Evolutionary conservation across 2,113 vertebrate genomes (phyloP).

Genomic region (Taurulus bubalis): DNA sequence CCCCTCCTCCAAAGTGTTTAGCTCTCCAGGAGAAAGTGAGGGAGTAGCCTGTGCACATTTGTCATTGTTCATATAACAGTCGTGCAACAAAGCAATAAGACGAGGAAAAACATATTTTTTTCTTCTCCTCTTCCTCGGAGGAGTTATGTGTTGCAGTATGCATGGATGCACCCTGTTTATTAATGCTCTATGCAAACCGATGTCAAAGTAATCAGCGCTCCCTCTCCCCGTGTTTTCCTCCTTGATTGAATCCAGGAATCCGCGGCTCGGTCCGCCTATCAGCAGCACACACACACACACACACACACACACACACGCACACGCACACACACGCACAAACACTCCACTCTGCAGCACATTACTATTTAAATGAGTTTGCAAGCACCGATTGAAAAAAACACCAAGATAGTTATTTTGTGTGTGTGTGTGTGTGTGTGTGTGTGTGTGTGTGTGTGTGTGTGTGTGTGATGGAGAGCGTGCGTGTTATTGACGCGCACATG

Average conservation of each 20-base stretch:
- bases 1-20: neutral
- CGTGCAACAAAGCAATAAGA: slow-evolving; percentile 23
- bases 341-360: neutral
- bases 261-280: too few species aligned
- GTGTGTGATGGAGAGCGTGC: slow-evolving; percentile 3
- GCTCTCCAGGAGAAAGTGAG: slow-evolving; percentile 34
- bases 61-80: slow-evolving; percentile 26
- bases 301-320: too few species aligned
- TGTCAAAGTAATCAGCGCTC: slow-evolving; percentile 28
- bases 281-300: neutral
- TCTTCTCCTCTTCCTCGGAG: too few species aligned
- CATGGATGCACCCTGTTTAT: neutral
- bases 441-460: neutral
- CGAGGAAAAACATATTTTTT: neutral
- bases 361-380: neutral
- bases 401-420: too few species aligned
- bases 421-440: neutral
- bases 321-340: neutral
- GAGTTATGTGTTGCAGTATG: neutral
- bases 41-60: slow-evolving; percentile 25
- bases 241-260: neutral
- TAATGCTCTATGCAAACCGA: neutral
- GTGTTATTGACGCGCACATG: slow-evolving; percentile 77
- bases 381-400: neutral
- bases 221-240: neutral